Base-by-base conservation (phyloP, 2,797 vertebrate genomes). In the Tangara arthus region DNA sequence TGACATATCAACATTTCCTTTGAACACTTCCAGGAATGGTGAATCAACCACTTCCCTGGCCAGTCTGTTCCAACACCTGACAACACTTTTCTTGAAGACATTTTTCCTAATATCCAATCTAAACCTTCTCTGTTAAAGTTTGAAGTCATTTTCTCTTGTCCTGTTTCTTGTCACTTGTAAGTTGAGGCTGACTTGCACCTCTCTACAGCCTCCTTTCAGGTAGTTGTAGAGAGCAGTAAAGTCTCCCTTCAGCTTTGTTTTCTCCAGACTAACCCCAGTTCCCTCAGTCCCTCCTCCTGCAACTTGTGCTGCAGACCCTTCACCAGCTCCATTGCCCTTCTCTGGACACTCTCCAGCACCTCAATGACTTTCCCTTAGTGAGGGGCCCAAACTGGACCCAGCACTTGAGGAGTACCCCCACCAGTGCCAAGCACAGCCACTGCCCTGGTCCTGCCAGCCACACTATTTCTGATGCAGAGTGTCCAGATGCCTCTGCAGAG, bases 1-100 rank as follows among this genome's bases (percentile, higher is more conserved):
- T 59, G 44, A 37, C 27, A 37, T 8, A 44, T n/a, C 9, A 27
- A n/a, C 37, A n/a, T 0, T 0, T 59, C n/a, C 52, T 59, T 52
- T 52, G n/a, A 52, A 37, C 28, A 6, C 15, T 85, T 37, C 14
- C 15, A 27, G 28, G 23, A 59, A 8, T 8, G 18, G 32, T 52
- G 27, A 50, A 34, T 39, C 6, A 17, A 39, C 17, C 4, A 26
- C 34, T 55, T 69, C 47, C 41, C 12, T 41, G 30, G 26, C 12
- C 34, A 77, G 14, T 11, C 11, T 47, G 8, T 32, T 70, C 14
- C 21, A 53, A 30, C 12, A 46, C 11, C 13, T 50, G n/a, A 75
- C 9, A 59, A 35, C 12, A 8, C 12, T 47, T 70, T 55, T 39
- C 14, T 12, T 41, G 24, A 30, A 61, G 21, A 41, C 19, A 1